Conservation (phyloP, 2,113 vertebrate species). For the Patagioenas fasciata region DNA sequence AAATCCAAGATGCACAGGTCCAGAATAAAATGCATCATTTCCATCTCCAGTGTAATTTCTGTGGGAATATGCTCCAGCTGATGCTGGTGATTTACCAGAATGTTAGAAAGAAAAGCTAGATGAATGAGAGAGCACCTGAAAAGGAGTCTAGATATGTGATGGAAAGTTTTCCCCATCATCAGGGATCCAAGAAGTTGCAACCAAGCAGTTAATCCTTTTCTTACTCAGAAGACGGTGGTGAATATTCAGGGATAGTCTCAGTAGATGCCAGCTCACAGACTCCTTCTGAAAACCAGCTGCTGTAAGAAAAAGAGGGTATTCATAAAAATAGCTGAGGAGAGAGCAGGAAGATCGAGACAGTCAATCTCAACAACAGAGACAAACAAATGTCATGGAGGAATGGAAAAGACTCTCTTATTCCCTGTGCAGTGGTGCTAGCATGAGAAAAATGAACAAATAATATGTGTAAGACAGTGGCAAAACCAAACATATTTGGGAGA, state of each 20-base stretch:
- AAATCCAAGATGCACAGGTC: neutral
- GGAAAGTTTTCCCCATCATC: neutral
- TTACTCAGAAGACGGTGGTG: neutral
- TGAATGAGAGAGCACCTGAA: neutral
- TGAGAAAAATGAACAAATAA: neutral
- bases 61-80: neutral
- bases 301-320: neutral
- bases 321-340: neutral
- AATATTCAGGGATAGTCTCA: neutral
- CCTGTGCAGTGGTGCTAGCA: neutral
- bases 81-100: neutral
- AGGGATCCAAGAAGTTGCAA: neutral
- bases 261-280: neutral
- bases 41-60: neutral
- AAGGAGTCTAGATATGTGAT: neutral
- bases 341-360: neutral
- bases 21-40: neutral
- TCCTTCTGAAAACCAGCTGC: neutral
- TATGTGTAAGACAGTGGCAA: neutral
- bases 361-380: neutral
- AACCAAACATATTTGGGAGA: neutral
- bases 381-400: neutral
- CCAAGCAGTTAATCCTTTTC: neutral
- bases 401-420: neutral
- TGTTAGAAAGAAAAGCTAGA: neutral